Percentiles rank a stretch among this genome's conserved stretches.
Evolutionary conservation across 2,888 invertebrate genomes (phyloP).

Genomic region (Synergus laeviventris): DNA sequence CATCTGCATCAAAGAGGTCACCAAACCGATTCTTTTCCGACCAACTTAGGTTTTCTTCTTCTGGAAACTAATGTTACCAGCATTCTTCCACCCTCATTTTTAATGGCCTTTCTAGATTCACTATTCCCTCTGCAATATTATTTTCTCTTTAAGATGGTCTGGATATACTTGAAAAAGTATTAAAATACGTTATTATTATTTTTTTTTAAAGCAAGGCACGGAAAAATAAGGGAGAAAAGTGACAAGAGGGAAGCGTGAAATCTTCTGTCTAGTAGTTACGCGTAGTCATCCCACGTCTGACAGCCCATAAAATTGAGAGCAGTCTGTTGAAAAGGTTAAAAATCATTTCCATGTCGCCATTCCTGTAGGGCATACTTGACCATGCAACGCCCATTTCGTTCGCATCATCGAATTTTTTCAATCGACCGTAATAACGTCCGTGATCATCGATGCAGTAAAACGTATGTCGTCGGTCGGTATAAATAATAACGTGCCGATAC

Average conservation of each 20-base stretch:
- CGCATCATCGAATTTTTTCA: conserved; percentile 54
- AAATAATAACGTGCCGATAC: conserved; percentile 31
- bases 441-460: conserved; percentile 38
- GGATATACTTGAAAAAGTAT: not conserved
- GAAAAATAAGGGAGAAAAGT: conserved; percentile 15
- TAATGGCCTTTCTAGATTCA: not conserved
- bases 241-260: conserved; percentile 16
- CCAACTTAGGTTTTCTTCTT: conserved; percentile 44
- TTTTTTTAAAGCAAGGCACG: not conserved
- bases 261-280: not conserved
- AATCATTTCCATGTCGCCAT: conserved; percentile 66
- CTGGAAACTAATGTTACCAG: conserved; percentile 4
- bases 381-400: conserved; percentile 51
- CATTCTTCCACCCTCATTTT: not conserved
- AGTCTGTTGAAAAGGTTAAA: conserved; percentile 71
- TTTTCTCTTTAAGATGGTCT: too few species aligned
- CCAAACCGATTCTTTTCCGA: conserved; percentile 48
- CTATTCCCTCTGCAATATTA: not conserved
- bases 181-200: not conserved
- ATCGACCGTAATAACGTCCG: conserved; percentile 54
- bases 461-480: not conserved
- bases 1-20: conserved; percentile 38
- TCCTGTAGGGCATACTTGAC: conserved; percentile 50
- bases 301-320: conserved; percentile 62
- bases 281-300: conserved; percentile 49